Conservation (phyloP, 2,113 vertebrate genomes). For the pig (Sus scrofa) region T2T-Sscrofa CM000812.6:285129001-285129500, state of each 20-base stretch:
- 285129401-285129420: neutral
- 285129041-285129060: accelerated
- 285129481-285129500: accelerated
- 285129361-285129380: accelerated
- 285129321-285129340: neutral
- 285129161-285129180: neutral
- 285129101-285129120: neutral
- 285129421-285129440: neutral
- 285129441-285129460: neutral
- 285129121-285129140: accelerated
- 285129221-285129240: neutral
- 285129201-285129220: neutral
- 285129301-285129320: neutral
- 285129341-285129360: neutral
- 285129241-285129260: slow-evolving; percentile 4
- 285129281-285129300: neutral
- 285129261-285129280: neutral
- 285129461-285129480: neutral
- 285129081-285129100: accelerated
- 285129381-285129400: accelerated
- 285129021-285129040: too few relatives aligned
- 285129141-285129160: accelerated
- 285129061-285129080: neutral
- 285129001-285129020: too few relatives aligned
- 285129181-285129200: neutral